Evolutionary conservation across 2,797 vertebrate species (phyloP).

Genomic region (Menidia menidia): DNA sequence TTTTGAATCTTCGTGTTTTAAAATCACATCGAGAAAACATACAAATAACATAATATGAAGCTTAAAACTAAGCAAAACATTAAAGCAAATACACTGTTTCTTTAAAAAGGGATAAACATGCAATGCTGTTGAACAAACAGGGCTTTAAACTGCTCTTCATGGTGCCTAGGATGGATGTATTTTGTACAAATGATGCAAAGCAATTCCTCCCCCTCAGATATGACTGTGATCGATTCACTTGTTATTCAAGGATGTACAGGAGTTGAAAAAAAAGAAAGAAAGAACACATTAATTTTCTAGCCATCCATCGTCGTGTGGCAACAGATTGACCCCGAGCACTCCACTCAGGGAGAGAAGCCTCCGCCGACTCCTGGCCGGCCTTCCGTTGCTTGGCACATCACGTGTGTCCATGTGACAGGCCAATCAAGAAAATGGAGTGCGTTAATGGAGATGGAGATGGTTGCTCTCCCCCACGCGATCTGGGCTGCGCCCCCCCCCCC

Average conservation of each 20-base stretch:
- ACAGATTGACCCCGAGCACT: slow-evolving; percentile 61
- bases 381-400: slow-evolving; percentile 52
- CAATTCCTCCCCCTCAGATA: slow-evolving; percentile 14
- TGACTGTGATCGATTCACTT: slow-evolving; percentile 56
- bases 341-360: slow-evolving; percentile 63
- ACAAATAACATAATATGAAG: background rate
- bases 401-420: slow-evolving; percentile 71
- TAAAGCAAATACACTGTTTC: too few species aligned
- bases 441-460: slow-evolving; percentile 78
- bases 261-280: slow-evolving; percentile 18
- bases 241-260: slow-evolving; percentile 43
- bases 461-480: slow-evolving; percentile 2
- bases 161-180: slow-evolving; percentile 1
- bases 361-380: slow-evolving; percentile 56
- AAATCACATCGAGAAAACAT: too few species aligned
- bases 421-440: slow-evolving; percentile 81
- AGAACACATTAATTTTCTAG: slow-evolving; percentile 24
- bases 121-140: slow-evolving; percentile 10
- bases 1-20: too few species aligned
- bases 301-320: slow-evolving; percentile 50
- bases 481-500: slow-evolving; percentile 49
- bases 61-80: too few species aligned
- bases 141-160: slow-evolving; percentile 10
- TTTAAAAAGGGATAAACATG: too few species aligned
- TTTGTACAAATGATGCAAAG: slow-evolving; percentile 31